phyloP scores from a whole-genome alignment of 2,888 invertebrate genomes.

The Muschampia plurimacula region DNA sequence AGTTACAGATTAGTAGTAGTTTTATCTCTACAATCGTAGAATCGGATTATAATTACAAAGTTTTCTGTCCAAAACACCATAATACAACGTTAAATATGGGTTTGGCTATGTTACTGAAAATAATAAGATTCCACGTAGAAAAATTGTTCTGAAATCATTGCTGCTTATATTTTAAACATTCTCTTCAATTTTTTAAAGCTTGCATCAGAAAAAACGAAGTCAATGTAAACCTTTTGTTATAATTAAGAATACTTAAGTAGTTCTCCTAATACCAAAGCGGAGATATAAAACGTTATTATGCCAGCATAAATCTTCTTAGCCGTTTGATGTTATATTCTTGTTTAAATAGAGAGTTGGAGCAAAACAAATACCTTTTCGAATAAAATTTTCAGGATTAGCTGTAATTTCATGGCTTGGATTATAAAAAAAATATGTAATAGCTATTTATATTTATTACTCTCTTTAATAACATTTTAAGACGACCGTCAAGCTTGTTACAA shows the following conservation, averaged over 20 bases:
- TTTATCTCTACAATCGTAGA: too few relatives aligned
- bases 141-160: background rate
- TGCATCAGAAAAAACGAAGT: slow-evolving; percentile 11
- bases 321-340: slow-evolving; percentile 36
- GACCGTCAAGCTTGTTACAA: too few relatives aligned
- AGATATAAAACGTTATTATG: slow-evolving; percentile 38
- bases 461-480: background rate
- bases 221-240: slow-evolving; percentile 41
- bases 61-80: too few relatives aligned
- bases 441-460: background rate
- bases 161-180: background rate
- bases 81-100: too few relatives aligned
- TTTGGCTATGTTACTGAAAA: too few relatives aligned
- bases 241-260: slow-evolving; percentile 42
- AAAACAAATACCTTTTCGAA: slow-evolving; percentile 11
- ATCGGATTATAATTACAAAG: too few relatives aligned
- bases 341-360: slow-evolving; percentile 28
- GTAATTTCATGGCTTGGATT: slow-evolving; percentile 3
- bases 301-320: slow-evolving; percentile 34
- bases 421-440: background rate
- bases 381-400: slow-evolving; percentile 3
- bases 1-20: too few relatives aligned
- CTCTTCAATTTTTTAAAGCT: background rate
- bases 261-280: slow-evolving; percentile 25
- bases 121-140: background rate